Conservation (phyloP, 2,888 invertebrate genomes). For the Chymomyza amoena region DNA sequence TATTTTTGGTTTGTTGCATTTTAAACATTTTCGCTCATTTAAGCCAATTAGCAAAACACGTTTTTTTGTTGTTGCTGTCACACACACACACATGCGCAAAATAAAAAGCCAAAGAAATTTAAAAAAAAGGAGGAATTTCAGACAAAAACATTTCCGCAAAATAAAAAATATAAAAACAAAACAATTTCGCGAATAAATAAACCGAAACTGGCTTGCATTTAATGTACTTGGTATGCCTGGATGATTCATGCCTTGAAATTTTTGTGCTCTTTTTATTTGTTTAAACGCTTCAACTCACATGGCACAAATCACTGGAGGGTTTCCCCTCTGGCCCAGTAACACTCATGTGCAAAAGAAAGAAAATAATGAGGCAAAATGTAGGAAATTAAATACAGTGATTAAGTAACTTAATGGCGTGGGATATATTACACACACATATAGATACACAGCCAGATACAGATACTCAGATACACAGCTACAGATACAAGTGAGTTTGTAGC, state of each 20-base stretch:
- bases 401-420: constrained; percentile 71
- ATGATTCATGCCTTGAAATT: constrained; percentile 61
- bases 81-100: background rate
- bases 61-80: constrained; percentile 26
- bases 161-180: constrained; percentile 15
- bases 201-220: constrained; percentile 41
- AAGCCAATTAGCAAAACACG: constrained; percentile 56
- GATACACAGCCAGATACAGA: background rate
- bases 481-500: background rate
- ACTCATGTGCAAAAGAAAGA: background rate
- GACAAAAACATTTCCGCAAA: constrained; percentile 61
- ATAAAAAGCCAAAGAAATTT: constrained; percentile 28
- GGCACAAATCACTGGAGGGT: background rate
- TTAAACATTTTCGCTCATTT: constrained; percentile 17
- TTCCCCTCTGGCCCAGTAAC: background rate
- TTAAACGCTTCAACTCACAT: constrained; percentile 64
- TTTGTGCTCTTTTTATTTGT: constrained; percentile 34
- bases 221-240: constrained; percentile 24
- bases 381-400: constrained; percentile 70
- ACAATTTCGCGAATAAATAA: constrained; percentile 27
- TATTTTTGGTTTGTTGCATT: background rate
- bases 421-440: constrained; percentile 39
- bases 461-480: background rate
- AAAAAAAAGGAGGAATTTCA: constrained; percentile 24
- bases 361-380: constrained; percentile 62